Conservation (phyloP, 2,888 invertebrate species). For the Adineta ricciae region DNA sequence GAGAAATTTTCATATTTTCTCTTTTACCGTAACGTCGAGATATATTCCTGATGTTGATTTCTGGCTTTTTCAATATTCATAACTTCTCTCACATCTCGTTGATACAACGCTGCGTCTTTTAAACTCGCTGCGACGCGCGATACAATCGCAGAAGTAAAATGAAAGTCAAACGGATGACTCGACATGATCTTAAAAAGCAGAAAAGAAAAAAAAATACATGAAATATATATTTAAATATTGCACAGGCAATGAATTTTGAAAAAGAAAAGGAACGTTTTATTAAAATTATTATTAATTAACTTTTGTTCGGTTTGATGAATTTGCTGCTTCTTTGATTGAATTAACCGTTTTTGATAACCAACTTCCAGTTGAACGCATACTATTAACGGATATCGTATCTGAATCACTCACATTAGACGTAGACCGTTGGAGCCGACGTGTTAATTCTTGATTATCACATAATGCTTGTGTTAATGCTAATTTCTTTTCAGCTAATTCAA, state of each 20-base stretch:
- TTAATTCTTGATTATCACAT: slow-evolving; percentile 80
- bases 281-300: background rate
- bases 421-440: slow-evolving; percentile 66
- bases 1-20: background rate
- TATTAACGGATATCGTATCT: background rate
- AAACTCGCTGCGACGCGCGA: slow-evolving; percentile 67
- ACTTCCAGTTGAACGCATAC: background rate
- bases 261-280: background rate
- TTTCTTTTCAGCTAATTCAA: slow-evolving; percentile 90
- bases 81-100: slow-evolving; percentile 38
- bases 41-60: slow-evolving; percentile 73
- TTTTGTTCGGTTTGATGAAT: background rate
- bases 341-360: slow-evolving; percentile 31
- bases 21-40: slow-evolving; percentile 63
- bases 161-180: slow-evolving; percentile 36
- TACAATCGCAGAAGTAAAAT: slow-evolving; percentile 67
- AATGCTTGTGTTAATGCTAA: slow-evolving; percentile 90
- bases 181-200: background rate
- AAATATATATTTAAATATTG: background rate
- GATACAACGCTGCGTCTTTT: slow-evolving; percentile 41
- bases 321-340: slow-evolving; percentile 30
- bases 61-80: slow-evolving; percentile 68
- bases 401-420: background rate
- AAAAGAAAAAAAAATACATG: background rate
- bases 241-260: background rate